phyloP scores from a whole-genome alignment of 2,113 vertebrate species.

The Calyptommatus sinebrachiatus region DNA sequence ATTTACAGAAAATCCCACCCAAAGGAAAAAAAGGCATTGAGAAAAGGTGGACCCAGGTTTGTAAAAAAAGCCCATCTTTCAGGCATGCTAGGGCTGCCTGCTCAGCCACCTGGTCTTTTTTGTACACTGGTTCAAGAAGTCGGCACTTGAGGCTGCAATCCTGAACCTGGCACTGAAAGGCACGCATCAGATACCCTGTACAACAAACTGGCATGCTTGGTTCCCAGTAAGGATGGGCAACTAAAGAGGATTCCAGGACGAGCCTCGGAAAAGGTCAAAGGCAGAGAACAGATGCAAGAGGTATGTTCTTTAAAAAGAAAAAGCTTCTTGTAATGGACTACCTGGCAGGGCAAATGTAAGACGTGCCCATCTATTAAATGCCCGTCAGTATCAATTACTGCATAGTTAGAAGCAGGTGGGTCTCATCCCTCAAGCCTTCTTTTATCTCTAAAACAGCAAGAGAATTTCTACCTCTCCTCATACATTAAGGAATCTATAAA shows the following conservation, averaged over 20 bases:
- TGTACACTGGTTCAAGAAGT: slow-evolving; percentile 71
- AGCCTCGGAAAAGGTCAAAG: slow-evolving; percentile 24
- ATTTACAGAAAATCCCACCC: slow-evolving; percentile 53
- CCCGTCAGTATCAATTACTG: slow-evolving; percentile 54
- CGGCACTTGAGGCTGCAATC: slow-evolving; percentile 66
- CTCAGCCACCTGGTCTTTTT: slow-evolving; percentile 57
- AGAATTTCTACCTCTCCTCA: slow-evolving; percentile 25
- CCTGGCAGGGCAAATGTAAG: slow-evolving; percentile 13
- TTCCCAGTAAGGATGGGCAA: slow-evolving; percentile 59
- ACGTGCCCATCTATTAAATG: slow-evolving; percentile 37
- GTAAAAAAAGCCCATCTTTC: slow-evolving; percentile 41
- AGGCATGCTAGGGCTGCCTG: slow-evolving; percentile 52
- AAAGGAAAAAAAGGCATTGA: slow-evolving; percentile 65
- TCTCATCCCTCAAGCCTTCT: slow-evolving; percentile 12
- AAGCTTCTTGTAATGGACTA: slow-evolving; percentile 25
- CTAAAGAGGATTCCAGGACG: slow-evolving; percentile 41
- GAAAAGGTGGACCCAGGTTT: slow-evolving; percentile 46
- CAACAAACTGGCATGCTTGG: slow-evolving; percentile 68
- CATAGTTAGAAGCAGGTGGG: slow-evolving; percentile 28
- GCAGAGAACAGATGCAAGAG: slow-evolving; percentile 11
- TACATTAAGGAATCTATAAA: slow-evolving; percentile 40
- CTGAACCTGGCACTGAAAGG: slow-evolving; percentile 79
- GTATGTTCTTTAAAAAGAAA: not conserved
- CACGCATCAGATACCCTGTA: slow-evolving; percentile 79
- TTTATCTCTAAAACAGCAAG: not conserved